phyloP scores from a whole-genome alignment of 2,888 invertebrate species.

The Cetonia aurata region DNA sequence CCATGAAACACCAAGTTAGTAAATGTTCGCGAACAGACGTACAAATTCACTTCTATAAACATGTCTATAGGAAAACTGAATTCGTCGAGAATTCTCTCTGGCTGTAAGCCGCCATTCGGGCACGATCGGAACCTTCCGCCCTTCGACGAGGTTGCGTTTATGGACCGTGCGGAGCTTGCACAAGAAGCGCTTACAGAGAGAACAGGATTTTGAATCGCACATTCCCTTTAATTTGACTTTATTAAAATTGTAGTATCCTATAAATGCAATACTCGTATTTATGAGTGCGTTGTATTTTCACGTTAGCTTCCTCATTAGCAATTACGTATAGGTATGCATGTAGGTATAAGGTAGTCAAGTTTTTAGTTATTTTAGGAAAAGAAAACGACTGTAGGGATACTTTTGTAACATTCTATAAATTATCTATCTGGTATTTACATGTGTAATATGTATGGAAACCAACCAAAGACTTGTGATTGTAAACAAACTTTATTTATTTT shows the following conservation, averaged over 20 bases:
- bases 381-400: too few species aligned
- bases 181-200: constrained; percentile 8
- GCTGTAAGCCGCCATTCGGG: constrained; percentile 43
- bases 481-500: too few species aligned
- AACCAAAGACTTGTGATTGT: too few species aligned
- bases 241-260: constrained; percentile 28
- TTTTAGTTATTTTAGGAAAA: too few species aligned
- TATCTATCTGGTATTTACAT: too few species aligned
- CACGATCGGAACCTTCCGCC: constrained; percentile 42
- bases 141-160: constrained; percentile 46
- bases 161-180: constrained; percentile 41
- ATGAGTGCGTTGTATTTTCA: not conserved
- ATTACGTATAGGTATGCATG: too few species aligned
- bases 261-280: not conserved
- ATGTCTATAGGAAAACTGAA: constrained; percentile 47
- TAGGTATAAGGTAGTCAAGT: too few species aligned
- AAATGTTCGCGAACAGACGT: constrained; percentile 23
- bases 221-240: constrained; percentile 38
- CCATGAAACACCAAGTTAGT: constrained; percentile 9
- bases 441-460: too few species aligned
- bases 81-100: constrained; percentile 45
- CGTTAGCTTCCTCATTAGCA: too few species aligned
- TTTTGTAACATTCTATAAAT: too few species aligned
- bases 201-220: constrained; percentile 22
- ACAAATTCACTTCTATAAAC: constrained; percentile 29